Conservation (phyloP, 2,113 vertebrate species). For the Cathartes aura region DNA sequence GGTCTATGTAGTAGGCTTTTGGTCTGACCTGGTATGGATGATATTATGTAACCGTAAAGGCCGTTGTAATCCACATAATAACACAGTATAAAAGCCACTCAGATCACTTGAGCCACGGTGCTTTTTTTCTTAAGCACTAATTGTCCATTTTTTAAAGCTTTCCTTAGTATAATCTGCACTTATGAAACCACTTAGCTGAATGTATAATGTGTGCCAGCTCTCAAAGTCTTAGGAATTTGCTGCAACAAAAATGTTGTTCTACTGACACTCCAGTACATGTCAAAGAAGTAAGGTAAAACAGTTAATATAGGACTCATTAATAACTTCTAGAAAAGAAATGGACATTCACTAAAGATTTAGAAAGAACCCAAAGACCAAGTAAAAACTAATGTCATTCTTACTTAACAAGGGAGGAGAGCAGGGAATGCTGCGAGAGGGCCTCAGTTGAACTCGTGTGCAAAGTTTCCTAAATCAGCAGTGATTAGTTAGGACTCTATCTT, state of each 20-base stretch:
- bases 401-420: rapidly evolving
- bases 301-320: neutral
- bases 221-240: neutral
- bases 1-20: neutral
- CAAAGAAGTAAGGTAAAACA: neutral
- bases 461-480: neutral
- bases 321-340: neutral
- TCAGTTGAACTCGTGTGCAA: neutral
- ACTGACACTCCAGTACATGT: neutral
- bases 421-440: neutral
- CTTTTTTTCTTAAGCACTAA: neutral
- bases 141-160: neutral
- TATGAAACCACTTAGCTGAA: neutral
- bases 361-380: neutral
- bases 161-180: neutral
- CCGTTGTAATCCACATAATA: neutral
- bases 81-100: neutral
- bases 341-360: neutral
- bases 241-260: neutral
- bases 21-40: neutral
- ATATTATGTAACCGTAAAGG: neutral
- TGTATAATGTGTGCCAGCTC: neutral
- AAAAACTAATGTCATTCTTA: neutral
- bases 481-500: neutral
- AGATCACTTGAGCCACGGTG: neutral